phyloP scores from a whole-genome alignment of 2,113 vertebrate genomes.

The Ciconia boyciana region DNA sequence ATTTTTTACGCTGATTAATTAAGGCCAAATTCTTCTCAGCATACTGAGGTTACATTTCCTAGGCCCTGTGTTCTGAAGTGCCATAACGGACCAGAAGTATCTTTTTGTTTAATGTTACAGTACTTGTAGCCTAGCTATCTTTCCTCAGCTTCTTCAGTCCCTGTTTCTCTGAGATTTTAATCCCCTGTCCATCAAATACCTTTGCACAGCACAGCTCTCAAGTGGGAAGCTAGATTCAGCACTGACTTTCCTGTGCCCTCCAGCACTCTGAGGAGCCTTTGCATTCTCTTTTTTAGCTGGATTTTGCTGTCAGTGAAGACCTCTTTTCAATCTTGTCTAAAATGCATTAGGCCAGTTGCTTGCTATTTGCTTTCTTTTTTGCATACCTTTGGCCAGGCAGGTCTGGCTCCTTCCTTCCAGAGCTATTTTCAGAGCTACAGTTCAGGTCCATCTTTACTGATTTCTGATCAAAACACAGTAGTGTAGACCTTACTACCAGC shows the following conservation, averaged over 20 bases:
- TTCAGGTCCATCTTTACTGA: background rate
- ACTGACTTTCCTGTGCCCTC: background rate
- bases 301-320: background rate
- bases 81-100: background rate
- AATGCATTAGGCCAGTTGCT: background rate
- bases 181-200: background rate
- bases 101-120: background rate
- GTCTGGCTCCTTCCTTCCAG: background rate
- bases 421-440: background rate
- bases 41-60: background rate
- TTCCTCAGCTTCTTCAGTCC: background rate
- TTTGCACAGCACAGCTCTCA: background rate
- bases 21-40: background rate
- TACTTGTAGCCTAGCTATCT: background rate
- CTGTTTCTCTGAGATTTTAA: background rate
- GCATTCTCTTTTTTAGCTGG: background rate
- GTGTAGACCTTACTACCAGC: background rate
- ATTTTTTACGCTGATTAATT: background rate
- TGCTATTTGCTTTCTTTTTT: background rate
- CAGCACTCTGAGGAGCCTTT: background rate
- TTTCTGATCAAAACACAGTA: background rate
- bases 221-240: background rate
- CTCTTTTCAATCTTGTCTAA: background rate
- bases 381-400: background rate
- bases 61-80: background rate